Percentiles rank a stretch among this genome's conserved stretches.
phyloP scores from a whole-genome alignment of 2,113 vertebrate genomes.

The Siniperca knerii region DNA sequence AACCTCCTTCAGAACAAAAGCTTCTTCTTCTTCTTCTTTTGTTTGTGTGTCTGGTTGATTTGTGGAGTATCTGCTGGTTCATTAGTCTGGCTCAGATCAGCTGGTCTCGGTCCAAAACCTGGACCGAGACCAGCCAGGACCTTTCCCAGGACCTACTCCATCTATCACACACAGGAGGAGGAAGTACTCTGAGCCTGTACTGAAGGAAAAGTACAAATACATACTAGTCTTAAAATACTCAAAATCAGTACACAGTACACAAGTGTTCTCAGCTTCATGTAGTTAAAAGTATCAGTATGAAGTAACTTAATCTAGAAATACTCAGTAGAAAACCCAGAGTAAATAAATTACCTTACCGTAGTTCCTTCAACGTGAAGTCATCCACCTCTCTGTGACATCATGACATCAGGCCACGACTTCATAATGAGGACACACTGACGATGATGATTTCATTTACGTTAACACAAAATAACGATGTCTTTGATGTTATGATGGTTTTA shows the following conservation, averaged over 20 bases:
- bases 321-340: too few species aligned
- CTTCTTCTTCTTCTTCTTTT: not conserved
- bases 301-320: too few species aligned
- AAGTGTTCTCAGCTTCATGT: not conserved
- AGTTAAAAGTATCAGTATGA: too few species aligned
- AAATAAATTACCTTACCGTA: too few species aligned
- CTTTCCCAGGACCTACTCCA: slow-evolving; percentile 49
- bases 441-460: too few species aligned
- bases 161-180: slow-evolving; percentile 1
- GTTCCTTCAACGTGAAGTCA: too few species aligned
- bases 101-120: not conserved
- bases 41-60: slow-evolving; percentile 14
- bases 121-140: slow-evolving; percentile 12
- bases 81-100: slow-evolving; percentile 24
- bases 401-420: too few species aligned
- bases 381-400: too few species aligned
- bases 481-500: too few species aligned
- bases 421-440: too few species aligned
- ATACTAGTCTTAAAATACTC: not conserved
- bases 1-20: slow-evolving; percentile 1
- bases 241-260: not conserved
- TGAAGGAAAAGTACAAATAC: not conserved
- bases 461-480: too few species aligned
- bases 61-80: slow-evolving; percentile 8
- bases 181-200: not conserved